Evolutionary conservation across 2,888 invertebrate genomes (phyloP), one percentile per base, ranked within the genome.

Genomic region (Boloria selene): DNA sequence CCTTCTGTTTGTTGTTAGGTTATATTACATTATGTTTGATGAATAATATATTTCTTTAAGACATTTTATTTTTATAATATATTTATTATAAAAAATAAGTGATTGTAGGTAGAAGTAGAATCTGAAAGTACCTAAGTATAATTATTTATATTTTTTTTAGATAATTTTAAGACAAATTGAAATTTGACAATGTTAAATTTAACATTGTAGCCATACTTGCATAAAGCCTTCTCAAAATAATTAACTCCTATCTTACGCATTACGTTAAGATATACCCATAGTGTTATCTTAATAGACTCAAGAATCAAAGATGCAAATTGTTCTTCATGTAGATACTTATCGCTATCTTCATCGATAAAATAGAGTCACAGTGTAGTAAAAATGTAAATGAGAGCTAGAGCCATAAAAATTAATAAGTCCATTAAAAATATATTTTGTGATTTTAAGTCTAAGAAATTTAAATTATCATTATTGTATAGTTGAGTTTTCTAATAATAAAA

Each of bases 301-400:
- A 56, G 22, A 56, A 56, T 56, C 26, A 56, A 56, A 56, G 44
- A 45, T 56, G 56, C 56, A 45, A 45, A 56, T 56, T 45, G 56
- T 45, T 45, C 56, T 2, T 2, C n/a, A 38, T 38, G 31, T 38
- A 44, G 44, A 56, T 56, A 45, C 44, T 45, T 56, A 45, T 56
- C 22, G 22, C 22, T 45, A 10, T 45, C 26, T 22, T 45, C 26
- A 13, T 44, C 55, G 44, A 56, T 56, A n/a, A 44, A n/a, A 22
- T 22, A n/a, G 44, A 44, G 44, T 22, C 44, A n/a, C 22, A 14
- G 26, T 26, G n/a, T 5, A n/a, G 22, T 56, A 45, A 56, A 45
- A 45, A 56, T 56, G 56, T 3, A 56, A 56, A 56, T 45, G 5
- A 1, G 13, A 45, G 7, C 3, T 56, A 13, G 56, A n/a, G 56